Evolutionary conservation across 2,113 vertebrate genomes (phyloP).

Genomic region (Cygnus atratus): DNA sequence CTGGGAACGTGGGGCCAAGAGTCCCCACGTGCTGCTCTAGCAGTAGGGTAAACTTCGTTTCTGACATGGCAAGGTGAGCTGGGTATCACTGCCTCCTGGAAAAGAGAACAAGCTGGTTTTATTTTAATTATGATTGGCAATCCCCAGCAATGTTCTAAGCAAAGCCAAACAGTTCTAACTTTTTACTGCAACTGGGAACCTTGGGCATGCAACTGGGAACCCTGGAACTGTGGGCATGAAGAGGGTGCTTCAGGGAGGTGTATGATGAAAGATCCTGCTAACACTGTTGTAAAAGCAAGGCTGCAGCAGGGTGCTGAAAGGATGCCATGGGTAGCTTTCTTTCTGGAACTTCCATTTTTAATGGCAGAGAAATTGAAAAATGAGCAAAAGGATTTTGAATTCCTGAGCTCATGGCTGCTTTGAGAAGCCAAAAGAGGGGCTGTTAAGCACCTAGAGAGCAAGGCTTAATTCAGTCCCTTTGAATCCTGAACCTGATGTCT

Average conservation of each 20-base stretch:
- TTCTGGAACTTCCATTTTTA: neutral
- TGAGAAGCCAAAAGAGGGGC: neutral
- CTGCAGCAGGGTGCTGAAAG: slow-evolving; percentile 8
- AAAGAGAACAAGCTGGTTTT: neutral
- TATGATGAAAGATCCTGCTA: slow-evolving; percentile 2
- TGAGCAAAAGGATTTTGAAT: neutral
- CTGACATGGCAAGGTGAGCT: fast-evolving
- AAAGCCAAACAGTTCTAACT: neutral
- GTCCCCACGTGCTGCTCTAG: neutral
- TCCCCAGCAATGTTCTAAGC: neutral
- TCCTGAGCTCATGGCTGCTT: neutral
- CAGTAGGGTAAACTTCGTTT: neutral
- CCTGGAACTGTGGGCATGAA: neutral
- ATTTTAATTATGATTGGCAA: neutral
- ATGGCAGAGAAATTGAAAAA: neutral
- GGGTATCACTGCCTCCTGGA: neutral
- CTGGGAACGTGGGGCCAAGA: too few species aligned
- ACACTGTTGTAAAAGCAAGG: neutral
- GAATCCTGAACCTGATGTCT: neutral
- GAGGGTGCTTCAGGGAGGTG: neutral
- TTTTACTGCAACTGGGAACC: neutral
- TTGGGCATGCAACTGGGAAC: neutral
- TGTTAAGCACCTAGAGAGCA: neutral
- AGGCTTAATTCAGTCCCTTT: neutral
- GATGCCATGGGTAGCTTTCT: neutral